Evolutionary conservation across 2,888 invertebrate genomes (phyloP), one percentile per base, ranked within the genome.

Genomic region (Bombylius major): DNA sequence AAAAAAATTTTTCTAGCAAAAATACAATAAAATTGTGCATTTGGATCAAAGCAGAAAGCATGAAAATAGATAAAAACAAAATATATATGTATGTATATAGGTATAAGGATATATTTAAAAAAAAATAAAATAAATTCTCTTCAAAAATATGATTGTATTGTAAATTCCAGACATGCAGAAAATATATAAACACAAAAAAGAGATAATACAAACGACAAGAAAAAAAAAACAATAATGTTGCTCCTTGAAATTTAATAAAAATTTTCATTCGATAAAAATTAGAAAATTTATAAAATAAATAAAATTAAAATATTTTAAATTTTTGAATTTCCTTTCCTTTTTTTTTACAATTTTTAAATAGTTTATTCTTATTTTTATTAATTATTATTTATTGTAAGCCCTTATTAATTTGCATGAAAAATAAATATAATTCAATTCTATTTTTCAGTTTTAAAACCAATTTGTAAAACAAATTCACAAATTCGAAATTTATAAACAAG

Each of bases 1-100:
- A 42, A 42, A 56, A 59, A 34, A 32, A 53, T 54, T 51, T 47
- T 47, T 56, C 11, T 42, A 42, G 39, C 39, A 42, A 23, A 2
- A 23, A 23, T 42, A 42, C 39, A 42, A 8, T 42, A 42, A 42
- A 42, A 5, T 5, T 8, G 39, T 42, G 39, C 39, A 42, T 4
- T 42, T 8, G 11, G 11, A 42, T 1, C 7, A 42, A 42, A 42
- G 39, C 39, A 8, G 11, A 4, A 42, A 42, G 39, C 39, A 42
- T 42, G 11, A 42, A 42, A 42, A 42, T 42, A 11, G 39, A 42
- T 42, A 5, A 42, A 11, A 4, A 11, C 4, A 42, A 42, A 11
- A 42, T n/a, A n/a, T n/a, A n/a, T n/a, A n/a, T 23, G 23, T 23
- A 23, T 23, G 23, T 23, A 23, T 23, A 23, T 23, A 23, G 23